Percentiles rank a stretch among this genome's conserved stretches.
These are phyloP conservation scores for Ardeotis arabs DNA, from an alignment of 2,113 vertebrate species.

Conservation along the genomic window DNA sequence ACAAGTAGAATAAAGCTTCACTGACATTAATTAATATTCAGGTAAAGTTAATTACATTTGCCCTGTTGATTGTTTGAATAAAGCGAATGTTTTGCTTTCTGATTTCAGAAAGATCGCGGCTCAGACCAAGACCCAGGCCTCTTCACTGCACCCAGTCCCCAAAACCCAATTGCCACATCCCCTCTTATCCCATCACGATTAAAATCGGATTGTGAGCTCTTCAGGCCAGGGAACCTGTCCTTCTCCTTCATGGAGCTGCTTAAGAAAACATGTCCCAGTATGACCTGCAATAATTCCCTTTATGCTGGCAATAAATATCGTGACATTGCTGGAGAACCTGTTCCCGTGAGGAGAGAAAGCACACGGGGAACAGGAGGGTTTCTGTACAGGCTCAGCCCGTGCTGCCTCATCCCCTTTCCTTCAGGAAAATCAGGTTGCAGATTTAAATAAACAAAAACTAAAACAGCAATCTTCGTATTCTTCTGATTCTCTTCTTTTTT, in stretches of 20 bases:
- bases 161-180: background rate
- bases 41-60: rapidly evolving
- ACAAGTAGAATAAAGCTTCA: background rate
- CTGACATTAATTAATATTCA: too few relatives aligned
- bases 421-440: background rate
- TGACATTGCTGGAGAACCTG: background rate
- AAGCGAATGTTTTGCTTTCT: background rate
- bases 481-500: background rate
- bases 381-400: background rate
- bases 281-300: background rate
- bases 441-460: background rate
- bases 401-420: background rate
- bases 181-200: rapidly evolving
- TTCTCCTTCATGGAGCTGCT: background rate
- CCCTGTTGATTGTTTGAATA: background rate
- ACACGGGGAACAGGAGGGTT: background rate
- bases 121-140: background rate
- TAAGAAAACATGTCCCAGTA: background rate
- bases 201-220: background rate
- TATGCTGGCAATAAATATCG: background rate
- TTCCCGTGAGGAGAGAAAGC: background rate
- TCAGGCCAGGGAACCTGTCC: background rate
- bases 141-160: background rate
- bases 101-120: rapidly evolving
- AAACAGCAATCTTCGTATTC: background rate